Conservation (phyloP, 2,797 vertebrate species). For the Sebastes minor region DNA sequence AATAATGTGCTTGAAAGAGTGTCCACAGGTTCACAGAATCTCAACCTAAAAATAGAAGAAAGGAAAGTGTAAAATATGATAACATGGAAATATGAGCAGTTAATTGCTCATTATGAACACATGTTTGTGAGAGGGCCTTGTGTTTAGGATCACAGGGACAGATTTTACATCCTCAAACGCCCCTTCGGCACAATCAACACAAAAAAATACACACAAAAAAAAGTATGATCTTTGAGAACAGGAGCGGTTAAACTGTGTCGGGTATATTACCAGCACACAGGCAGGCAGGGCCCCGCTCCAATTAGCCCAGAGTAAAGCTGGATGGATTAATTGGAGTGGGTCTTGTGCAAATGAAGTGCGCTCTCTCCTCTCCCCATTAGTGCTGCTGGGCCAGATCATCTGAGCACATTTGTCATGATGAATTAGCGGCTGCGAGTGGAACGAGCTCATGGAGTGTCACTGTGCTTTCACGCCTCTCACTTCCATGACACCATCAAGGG, state of each 20-base stretch:
- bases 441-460: slow-evolving; percentile 79
- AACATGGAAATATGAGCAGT: slow-evolving; percentile 45
- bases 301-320: slow-evolving; percentile 83
- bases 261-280: slow-evolving; percentile 73
- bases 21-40: slow-evolving; percentile 11
- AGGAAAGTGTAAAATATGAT: slow-evolving; percentile 42
- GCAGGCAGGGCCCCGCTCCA: slow-evolving; percentile 78
- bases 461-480: slow-evolving; percentile 82
- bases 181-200: slow-evolving; percentile 53
- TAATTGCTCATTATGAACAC: slow-evolving; percentile 57
- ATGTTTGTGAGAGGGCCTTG: slow-evolving; percentile 53
- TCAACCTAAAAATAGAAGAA: slow-evolving; percentile 38
- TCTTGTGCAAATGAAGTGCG: slow-evolving; percentile 82
- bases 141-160: slow-evolving; percentile 46
- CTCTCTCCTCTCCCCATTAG: slow-evolving; percentile 79
- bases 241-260: slow-evolving; percentile 76
- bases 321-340: slow-evolving; percentile 82
- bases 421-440: slow-evolving; percentile 80
- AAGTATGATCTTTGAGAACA: slow-evolving; percentile 68
- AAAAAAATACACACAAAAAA: slow-evolving; percentile 19
- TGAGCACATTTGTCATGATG: slow-evolving; percentile 85
- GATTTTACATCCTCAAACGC: slow-evolving; percentile 61
- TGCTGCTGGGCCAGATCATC: slow-evolving; percentile 82
- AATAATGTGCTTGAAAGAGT: slow-evolving; percentile 25
- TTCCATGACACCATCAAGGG: slow-evolving; percentile 80